Base-by-base conservation (phyloP, 1,140 invertebrate genomes). In the Dendroctonus ponderosae region DNA sequence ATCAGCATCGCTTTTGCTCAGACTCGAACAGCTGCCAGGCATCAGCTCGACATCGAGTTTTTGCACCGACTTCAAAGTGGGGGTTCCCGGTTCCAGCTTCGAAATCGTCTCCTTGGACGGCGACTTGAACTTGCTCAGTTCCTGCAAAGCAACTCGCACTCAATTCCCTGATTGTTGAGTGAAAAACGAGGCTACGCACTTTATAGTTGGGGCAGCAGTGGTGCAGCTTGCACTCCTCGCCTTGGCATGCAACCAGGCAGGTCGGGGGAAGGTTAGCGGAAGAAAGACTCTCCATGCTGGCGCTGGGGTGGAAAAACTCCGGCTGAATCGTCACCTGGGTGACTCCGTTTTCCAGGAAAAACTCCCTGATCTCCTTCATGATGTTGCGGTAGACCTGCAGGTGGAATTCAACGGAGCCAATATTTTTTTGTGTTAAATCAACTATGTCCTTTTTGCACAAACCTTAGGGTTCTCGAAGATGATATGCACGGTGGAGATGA, bases 261-360 rank as follows among this genome's bases (percentile, higher is more conserved):
- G 71, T 40, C 0, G 71, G 68, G 48, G 63, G 68, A 48, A 57
- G 54, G 14, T 69, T 72, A 8, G 52, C 46, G 2, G 68, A 68
- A 38, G 48, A 60, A n/a, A 75, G 38, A 49, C 69, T 76, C 61
- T 75, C 71, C 9, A 65, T n/a, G 65, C 70, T 74, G 12, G 67
- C 44, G n/a, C 51, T 65, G 61, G 73, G 72, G 8, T 67, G 79
- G 63, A 81, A 79, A 75, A 92, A 91, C 80, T 92, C 90, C 0
- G 90, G 90, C 72, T 92, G 90, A 71, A 91, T 86, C 2, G 90
- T 91, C 3, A 91, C 86, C 70, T 87, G 85, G 3, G 86, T 86
- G 43, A 92, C 90, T 5, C 90, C 89, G 75, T 90, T 87, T 60
- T 87, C 83, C 6, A 84, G 77, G 69, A 92, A 90, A 77, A 91